phyloP scores from a whole-genome alignment of 1,140 invertebrate genomes.

The Plutomurus gul region DNA sequence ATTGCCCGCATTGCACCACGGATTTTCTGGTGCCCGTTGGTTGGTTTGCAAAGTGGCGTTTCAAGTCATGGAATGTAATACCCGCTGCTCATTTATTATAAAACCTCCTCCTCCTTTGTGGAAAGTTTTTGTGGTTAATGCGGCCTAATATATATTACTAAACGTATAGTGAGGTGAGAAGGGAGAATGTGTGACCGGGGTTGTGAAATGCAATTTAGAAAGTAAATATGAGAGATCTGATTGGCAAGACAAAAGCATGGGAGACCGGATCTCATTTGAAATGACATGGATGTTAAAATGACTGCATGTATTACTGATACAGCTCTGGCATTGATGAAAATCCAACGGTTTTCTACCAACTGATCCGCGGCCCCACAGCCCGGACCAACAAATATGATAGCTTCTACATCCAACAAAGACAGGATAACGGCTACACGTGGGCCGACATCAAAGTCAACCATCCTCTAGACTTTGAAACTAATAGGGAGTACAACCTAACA shows the following conservation, averaged over 20 bases:
- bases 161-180: not conserved
- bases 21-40: not conserved
- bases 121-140: no score
- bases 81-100: no score
- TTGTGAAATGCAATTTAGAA: not conserved
- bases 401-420: conserved; percentile 90
- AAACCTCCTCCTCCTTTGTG: no score
- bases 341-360: conserved; percentile 89
- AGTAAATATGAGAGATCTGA: not conserved
- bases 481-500: conserved; percentile 94
- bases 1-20: conserved; percentile 15
- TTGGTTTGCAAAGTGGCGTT: not conserved
- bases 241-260: not conserved
- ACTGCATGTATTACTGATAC: conserved; percentile 1
- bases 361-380: conserved; percentile 91
- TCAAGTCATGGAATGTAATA: not conserved
- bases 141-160: no score
- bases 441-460: conserved; percentile 77
- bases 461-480: conserved; percentile 90
- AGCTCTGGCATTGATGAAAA: conserved; percentile 95
- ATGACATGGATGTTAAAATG: not conserved
- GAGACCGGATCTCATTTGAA: not conserved
- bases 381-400: conserved; percentile 95
- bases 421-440: conserved; percentile 85
- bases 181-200: not conserved